Evolutionary conservation across 2,113 vertebrate species (phyloP).

Genomic region (Oostethus manadensis): DNA sequence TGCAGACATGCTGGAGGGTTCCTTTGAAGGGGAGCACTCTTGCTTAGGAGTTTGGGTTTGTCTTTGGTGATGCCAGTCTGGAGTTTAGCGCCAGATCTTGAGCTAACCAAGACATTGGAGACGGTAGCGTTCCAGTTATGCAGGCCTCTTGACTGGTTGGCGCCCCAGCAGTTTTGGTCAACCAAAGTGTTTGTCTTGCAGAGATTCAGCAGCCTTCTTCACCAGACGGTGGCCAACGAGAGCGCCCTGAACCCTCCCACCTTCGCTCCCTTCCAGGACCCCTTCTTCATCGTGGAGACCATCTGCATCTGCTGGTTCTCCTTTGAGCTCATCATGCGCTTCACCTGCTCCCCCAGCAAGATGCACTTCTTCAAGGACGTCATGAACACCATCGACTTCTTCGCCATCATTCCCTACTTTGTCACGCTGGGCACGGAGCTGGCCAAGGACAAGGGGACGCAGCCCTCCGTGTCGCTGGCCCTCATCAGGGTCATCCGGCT

Average conservation of each 20-base stretch:
- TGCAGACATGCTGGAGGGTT: no score
- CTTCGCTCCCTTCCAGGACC: constrained; percentile 74
- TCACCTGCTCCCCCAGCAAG: constrained; percentile 80
- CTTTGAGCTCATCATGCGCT: constrained; percentile 82
- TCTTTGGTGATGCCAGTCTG: no score
- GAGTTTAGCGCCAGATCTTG: no score
- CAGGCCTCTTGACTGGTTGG: no score
- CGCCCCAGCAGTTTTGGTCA: not conserved
- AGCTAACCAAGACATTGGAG: no score
- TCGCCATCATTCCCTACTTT: constrained; percentile 90
- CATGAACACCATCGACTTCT: constrained; percentile 92
- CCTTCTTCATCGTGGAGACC: constrained; percentile 87
- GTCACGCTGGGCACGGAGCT: constrained; percentile 85
- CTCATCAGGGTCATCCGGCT: constrained; percentile 84
- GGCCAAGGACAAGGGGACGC: constrained; percentile 74
- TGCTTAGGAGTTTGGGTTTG: no score
- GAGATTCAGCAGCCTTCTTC: constrained; percentile 37
- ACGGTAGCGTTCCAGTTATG: no score
- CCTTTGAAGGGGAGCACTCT: no score
- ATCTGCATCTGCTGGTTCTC: constrained; percentile 92
- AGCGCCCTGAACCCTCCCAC: constrained; percentile 31
- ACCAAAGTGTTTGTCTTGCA: constrained; percentile 18
- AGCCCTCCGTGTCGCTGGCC: constrained; percentile 82
- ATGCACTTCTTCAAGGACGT: constrained; percentile 83
- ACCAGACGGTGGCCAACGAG: constrained; percentile 39